Percentiles rank a stretch among this genome's conserved stretches.
phyloP scores from a whole-genome alignment of 2,113 vertebrate genomes.

The Macrotus californicus region DNA sequence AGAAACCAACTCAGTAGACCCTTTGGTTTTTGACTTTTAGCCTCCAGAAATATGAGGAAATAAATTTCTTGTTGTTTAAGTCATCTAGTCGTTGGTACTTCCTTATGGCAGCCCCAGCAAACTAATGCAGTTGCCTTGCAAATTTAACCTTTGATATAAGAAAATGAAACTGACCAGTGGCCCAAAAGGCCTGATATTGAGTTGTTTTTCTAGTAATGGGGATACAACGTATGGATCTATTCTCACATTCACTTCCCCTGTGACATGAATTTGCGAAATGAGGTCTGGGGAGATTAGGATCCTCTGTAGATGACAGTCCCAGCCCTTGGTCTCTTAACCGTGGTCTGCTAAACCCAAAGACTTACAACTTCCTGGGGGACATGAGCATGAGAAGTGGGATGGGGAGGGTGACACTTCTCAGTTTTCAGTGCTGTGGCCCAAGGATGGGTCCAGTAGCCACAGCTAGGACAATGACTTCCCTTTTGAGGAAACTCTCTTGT shows the following conservation, averaged over 20 bases:
- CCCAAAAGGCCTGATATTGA: background rate
- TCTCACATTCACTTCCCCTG: background rate
- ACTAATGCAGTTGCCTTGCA: background rate
- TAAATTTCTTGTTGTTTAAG: background rate
- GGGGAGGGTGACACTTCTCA: background rate
- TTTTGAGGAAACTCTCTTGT: background rate
- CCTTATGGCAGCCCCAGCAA: background rate
- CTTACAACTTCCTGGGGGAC: background rate
- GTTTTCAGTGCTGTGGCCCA: background rate
- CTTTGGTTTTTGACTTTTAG: background rate
- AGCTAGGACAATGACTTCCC: background rate
- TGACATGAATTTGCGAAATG: background rate
- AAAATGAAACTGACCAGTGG: constrained; percentile 17
- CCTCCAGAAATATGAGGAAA: background rate
- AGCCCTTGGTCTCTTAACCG: background rate
- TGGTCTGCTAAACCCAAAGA: background rate
- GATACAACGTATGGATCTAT: background rate
- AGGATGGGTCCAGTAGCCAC: background rate
- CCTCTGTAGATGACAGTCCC: background rate
- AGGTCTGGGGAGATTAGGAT: background rate
- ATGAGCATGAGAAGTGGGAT: background rate
- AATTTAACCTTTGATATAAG: background rate
- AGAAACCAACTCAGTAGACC: background rate
- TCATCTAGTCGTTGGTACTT: background rate
- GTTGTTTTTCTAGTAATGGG: background rate